Evolutionary conservation across 2,113 vertebrate species (phyloP), one percentile per base, ranked within the genome.

Genomic region (Copsychus sechellarum): DNA sequence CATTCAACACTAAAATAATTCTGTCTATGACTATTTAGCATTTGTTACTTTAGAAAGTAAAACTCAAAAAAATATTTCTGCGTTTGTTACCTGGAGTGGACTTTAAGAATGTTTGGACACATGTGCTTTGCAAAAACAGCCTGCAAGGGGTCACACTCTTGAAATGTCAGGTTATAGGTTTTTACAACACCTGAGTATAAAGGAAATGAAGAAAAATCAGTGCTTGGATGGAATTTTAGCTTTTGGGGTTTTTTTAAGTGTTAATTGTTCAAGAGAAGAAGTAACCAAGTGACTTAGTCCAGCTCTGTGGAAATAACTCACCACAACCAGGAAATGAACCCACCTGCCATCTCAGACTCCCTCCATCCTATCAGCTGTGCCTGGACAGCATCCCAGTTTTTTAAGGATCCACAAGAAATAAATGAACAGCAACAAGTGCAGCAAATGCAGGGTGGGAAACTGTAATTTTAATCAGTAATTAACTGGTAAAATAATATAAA

Each of bases 141-240:
- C 98, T 99, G 98, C 81, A 99, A 88, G 11, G 99, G 98, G 43
- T 98, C 98, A 88, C 98, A 98, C 36, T 99, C 99, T 95, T 99
- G 98, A 97, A 98, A 99, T 18, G 64, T 82, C 77, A 99, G 81
- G 92, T 98, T 98, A 56, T 99, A 97, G 43, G 99, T 99, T 98
- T 98, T 99, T 33, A 98, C 98, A 91, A 99, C 97, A 92, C 99
- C 99, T 99, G 57, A 62, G 79, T 91, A 56, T 36, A 87, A 73
- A 97, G 79, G 34, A 95, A n/a, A 96, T 0, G 7, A 88, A 90
- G 6, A 47, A 38, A 80, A 71, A 56, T 98, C 89, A 97, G 4
- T 17, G 33, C 31, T 62, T 51, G 38, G 24, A 29, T 81, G 33
- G 24, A 33, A 66, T 38, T 47, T 73, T 26, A 29, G 33, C 13